Evolutionary conservation across 2,888 invertebrate genomes (phyloP), one percentile per base, ranked within the genome.

Genomic region (Byasa hedistus): DNA sequence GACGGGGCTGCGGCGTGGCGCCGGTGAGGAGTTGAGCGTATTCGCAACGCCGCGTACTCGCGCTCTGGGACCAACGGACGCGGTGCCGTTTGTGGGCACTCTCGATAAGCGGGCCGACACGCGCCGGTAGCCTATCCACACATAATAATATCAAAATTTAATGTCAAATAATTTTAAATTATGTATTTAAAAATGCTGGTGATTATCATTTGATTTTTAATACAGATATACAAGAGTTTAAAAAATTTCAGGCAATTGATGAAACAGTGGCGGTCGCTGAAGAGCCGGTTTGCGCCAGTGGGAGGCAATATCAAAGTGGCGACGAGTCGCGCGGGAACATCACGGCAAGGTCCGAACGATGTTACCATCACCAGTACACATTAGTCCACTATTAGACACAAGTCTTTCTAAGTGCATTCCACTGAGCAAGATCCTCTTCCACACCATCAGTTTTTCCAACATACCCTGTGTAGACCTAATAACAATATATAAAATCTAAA

Each of bases 11-110:
- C 63, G 71, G 75, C 1, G 77, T 52, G 87, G 85, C 1, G 85
- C 81, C 0, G 89, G 89, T 0, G 89, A 88, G 63, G 84, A 87
- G 63, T 60, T 86, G 32, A 78, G 76, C 52, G 23, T 77, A 60
- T 79, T 83, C 69, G 58, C 73, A 70, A 76, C 77, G 60, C 79
- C 87, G 0, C 70, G 79, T 8, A 71, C 12, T 10, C 39, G 39
- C 3, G 39, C 15, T 15, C 39, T 12, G 12, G 39, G 10, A 3
- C 89, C 89, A 0, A 82, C 82, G 0, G 87, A 87, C 64, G 68
- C 73, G 2, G 48, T 87, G 65, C 88, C 89, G 2, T 89, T 89
- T 65, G 76, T 86, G 0, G 89, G 86, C 0, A 74, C 79, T 0
- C 64, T 84, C n/a, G 51, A 51, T n/a, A 51, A n/a, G 15, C 51